A percentile compares a stretch with the other conserved stretches of the same genome.
Conservation (phyloP, 2,888 invertebrate species). For the Euzetes globulus region DNA sequence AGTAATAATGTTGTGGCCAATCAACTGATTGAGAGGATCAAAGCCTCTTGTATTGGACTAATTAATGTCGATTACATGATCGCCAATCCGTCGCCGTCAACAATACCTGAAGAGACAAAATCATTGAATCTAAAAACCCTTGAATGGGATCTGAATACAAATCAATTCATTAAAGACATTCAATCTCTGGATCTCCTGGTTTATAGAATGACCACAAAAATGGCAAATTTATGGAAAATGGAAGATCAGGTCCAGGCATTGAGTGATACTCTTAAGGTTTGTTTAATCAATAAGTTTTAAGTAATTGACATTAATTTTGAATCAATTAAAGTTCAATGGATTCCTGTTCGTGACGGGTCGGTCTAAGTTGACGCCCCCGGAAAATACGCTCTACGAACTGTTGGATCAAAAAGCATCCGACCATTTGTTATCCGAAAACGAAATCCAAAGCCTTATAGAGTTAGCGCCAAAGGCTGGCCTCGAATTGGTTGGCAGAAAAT, state of each 20-base stretch:
- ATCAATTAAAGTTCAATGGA: slow-evolving; percentile 51
- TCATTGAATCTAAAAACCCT: slow-evolving; percentile 54
- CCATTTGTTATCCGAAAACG: background rate
- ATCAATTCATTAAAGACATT: slow-evolving; percentile 47
- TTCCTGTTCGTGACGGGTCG: slow-evolving; percentile 55
- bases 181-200: slow-evolving; percentile 45
- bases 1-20: slow-evolving; percentile 35
- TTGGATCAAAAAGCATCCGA: slow-evolving; percentile 10
- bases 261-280: slow-evolving; percentile 55
- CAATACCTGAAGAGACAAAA: slow-evolving; percentile 43
- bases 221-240: slow-evolving; percentile 26
- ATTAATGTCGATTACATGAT: slow-evolving; percentile 56
- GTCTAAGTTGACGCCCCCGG: slow-evolving; percentile 39
- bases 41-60: slow-evolving; percentile 35
- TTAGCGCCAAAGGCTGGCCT: slow-evolving; percentile 37
- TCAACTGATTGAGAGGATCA: slow-evolving; percentile 40
- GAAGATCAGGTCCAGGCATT: slow-evolving; percentile 41
- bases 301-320: slow-evolving; percentile 48
- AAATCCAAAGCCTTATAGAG: slow-evolving; percentile 34
- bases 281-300: background rate
- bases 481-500: slow-evolving; percentile 51
- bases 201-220: slow-evolving; percentile 30
- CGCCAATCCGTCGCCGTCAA: slow-evolving; percentile 52
- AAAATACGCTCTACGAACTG: slow-evolving; percentile 32
- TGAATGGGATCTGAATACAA: slow-evolving; percentile 56